Evolutionary conservation across 2,797 vertebrate species (phyloP), one percentile per base, ranked within the genome.

Genomic region (Enteromius anoplus): DNA sequence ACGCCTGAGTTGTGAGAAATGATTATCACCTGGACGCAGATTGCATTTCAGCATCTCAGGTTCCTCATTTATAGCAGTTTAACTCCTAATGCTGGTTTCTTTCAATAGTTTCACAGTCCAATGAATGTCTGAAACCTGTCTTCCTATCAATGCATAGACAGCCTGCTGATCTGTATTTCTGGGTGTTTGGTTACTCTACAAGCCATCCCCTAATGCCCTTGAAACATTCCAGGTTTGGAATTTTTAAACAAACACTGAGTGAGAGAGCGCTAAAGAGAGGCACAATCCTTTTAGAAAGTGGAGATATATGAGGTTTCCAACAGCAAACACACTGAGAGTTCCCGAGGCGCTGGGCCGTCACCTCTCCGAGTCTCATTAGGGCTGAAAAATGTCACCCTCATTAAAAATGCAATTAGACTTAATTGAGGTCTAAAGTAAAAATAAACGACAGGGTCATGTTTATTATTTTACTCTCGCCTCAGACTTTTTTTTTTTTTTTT

Each of bases 391-490:
- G 91, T 93, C 93, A 92, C 85, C 86, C 88, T 92, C 80, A 88
- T 93, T 92, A 94, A 92, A 92, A 90, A 82, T 81, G 86, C 90
- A 88, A 91, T 94, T 93, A 91, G 89, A 92, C 88, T 92, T 93
- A 92, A 94, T 92, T 92, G 90, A 91, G 89, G 88, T 87, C 88
- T 89, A 81, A 89, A 90, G 88, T 89, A 90, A 92, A 93, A 94
- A 94, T 93, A 93, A 93, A 93, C 85, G 81, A 86, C 84, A 83
- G 45, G 87, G 90, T 91, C 87, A 88, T 75, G 90, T 94, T 93
- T 93, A 90, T 93, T 93, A 91, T 93, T 80, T 87, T 84, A 84
- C 71, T 89, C 87, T 89, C 86, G 88, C 72, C 85, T 75, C 72
- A 84, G 85, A 77, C 87, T n/a, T n/a, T n/a, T n/a, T n/a, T n/a